These are phyloP conservation scores for Genyomyrus donnyi DNA, from an alignment of 2,113 vertebrate species.

Conservation along the genomic window DNA sequence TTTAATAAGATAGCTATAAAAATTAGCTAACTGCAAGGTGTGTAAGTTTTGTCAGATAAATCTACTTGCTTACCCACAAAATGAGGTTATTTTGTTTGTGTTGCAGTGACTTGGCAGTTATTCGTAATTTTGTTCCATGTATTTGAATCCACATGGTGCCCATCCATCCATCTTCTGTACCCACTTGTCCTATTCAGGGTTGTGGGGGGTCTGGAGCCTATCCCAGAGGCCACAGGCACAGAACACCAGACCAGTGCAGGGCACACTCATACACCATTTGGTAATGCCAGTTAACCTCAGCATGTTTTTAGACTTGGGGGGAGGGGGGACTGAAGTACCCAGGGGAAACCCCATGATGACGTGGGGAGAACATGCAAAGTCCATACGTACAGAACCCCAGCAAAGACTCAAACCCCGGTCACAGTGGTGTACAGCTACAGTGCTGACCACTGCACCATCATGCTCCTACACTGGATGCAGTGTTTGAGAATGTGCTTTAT, in stretches of 20 bases:
- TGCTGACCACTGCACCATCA: background rate
- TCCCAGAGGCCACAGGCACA: background rate
- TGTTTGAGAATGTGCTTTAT: background rate
- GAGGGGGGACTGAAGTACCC: background rate
- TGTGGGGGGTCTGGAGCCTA: background rate
- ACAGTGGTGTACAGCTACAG: background rate
- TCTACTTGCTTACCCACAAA: background rate
- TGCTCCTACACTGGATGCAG: background rate
- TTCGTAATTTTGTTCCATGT: background rate
- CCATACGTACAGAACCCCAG: background rate
- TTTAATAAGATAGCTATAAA: background rate
- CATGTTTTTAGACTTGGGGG: background rate
- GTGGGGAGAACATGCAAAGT: background rate
- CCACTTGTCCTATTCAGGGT: background rate
- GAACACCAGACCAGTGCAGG: background rate
- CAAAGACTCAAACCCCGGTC: background rate
- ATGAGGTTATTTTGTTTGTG: background rate
- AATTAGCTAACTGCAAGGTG: background rate
- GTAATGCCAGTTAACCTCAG: background rate
- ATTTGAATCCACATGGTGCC: background rate
- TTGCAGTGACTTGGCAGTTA: background rate
- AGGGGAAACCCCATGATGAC: background rate
- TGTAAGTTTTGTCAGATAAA: background rate
- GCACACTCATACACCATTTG: background rate
- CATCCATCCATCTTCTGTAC: background rate